phyloP scores from a whole-genome alignment of 2,888 invertebrate species.

The Dioctria rufipes region DNA sequence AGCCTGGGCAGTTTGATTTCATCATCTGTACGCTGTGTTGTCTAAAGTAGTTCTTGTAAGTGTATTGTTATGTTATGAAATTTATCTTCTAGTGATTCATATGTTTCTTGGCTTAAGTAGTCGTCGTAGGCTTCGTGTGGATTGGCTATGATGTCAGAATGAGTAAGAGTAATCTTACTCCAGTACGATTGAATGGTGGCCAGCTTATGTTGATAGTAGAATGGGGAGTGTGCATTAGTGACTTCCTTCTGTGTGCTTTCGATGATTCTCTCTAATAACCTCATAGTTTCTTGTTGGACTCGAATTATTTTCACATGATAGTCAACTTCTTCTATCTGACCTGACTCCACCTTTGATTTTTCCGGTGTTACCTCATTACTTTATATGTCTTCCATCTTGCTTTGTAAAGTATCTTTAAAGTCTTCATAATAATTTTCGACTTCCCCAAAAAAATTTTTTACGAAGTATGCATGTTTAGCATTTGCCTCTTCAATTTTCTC shows the following conservation, averaged over 20 bases:
- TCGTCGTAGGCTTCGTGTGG: not conserved
- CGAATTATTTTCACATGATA: not conserved
- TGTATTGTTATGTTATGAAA: not conserved
- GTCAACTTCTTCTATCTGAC: not conserved
- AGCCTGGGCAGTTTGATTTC: not conserved
- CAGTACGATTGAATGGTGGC: not conserved
- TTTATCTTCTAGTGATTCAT: not conserved
- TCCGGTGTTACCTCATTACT: not conserved
- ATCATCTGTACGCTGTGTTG: not conserved
- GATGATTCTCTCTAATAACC: not conserved
- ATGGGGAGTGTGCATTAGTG: not conserved
- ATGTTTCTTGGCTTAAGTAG: not conserved
- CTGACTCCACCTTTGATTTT: too few species aligned
- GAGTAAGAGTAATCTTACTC: not conserved
- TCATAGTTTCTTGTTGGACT: not conserved
- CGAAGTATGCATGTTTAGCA: not conserved
- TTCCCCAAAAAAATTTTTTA: not conserved
- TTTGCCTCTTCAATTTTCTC: not conserved
- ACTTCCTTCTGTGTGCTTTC: not conserved
- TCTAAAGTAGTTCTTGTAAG: not conserved
- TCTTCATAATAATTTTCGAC: not conserved
- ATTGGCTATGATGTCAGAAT: not conserved
- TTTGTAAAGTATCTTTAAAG: not conserved
- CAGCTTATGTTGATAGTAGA: not conserved
- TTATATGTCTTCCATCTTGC: not conserved